Evolutionary conservation across 92 coral and sea anemone genomes (phyloP).

Genomic region (Epizoanthus illoricatus): DNA sequence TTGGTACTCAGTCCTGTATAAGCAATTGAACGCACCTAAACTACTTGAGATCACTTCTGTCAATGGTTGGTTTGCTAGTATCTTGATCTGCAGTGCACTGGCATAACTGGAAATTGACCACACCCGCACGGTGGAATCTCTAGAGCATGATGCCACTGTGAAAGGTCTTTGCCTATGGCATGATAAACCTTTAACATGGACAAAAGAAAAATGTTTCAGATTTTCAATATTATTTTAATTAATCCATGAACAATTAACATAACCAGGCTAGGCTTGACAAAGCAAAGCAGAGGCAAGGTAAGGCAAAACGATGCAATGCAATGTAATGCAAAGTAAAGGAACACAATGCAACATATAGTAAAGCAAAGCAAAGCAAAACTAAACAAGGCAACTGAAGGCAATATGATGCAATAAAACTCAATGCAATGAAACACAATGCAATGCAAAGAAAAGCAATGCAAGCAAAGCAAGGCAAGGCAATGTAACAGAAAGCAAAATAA

Average conservation of each 20-base stretch:
- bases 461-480: too few relatives aligned
- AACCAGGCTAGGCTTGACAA: neutral
- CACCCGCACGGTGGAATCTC: slow-evolving; percentile 94
- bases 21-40: slow-evolving; percentile 48
- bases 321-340: neutral
- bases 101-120: slow-evolving; percentile 82
- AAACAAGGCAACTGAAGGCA: too few relatives aligned
- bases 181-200: slow-evolving; percentile 65
- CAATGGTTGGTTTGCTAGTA: slow-evolving; percentile 74
- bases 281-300: neutral
- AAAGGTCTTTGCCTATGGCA: slow-evolving; percentile 94
- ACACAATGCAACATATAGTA: too few relatives aligned
- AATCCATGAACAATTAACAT: neutral
- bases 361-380: too few relatives aligned
- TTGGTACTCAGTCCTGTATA: neutral
- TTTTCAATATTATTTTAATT: too few relatives aligned
- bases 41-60: slow-evolving; percentile 62
- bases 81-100: slow-evolving; percentile 72
- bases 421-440: too few relatives aligned
- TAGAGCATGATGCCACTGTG: slow-evolving; percentile 90
- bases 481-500: too few relatives aligned
- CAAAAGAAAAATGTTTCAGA: neutral
- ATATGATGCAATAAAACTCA: too few relatives aligned
- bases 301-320: neutral
- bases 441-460: too few relatives aligned